These are phyloP conservation scores for Cisticola juncidis DNA, from an alignment of 2,113 vertebrate species.

Conservation along the genomic window DNA sequence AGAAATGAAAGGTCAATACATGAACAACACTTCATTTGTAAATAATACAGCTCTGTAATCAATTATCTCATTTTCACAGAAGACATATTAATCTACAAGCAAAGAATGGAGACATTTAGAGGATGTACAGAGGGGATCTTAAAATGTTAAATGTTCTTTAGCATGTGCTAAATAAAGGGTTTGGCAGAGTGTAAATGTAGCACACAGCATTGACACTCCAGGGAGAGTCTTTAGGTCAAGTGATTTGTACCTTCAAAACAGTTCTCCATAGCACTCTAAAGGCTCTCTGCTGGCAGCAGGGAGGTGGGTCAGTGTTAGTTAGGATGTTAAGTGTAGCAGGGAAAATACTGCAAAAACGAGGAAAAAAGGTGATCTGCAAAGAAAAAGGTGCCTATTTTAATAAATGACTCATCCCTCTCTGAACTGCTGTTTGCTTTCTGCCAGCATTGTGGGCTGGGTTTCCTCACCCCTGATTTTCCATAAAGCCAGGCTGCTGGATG, in stretches of 20 bases:
- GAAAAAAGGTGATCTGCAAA: not conserved
- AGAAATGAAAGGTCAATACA: slow-evolving; percentile 69
- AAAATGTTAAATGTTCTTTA: slow-evolving; percentile 69
- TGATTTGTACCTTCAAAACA: slow-evolving; percentile 50
- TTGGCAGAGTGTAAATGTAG: slow-evolving; percentile 40
- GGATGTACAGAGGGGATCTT: slow-evolving; percentile 60
- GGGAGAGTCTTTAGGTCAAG: slow-evolving; percentile 60
- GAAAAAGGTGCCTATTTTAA: not conserved
- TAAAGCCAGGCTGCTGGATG: not conserved
- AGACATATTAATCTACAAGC: slow-evolving; percentile 68
- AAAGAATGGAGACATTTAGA: slow-evolving; percentile 65
- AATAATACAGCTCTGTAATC: slow-evolving; percentile 71
- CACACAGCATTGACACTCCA: not conserved
- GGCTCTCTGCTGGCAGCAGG: not conserved
- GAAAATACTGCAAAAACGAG: not conserved
- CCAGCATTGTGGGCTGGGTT: not conserved
- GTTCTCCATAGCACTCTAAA: slow-evolving; percentile 41
- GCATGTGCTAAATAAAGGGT: slow-evolving; percentile 54
- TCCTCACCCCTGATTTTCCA: not conserved
- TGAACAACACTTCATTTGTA: slow-evolving; percentile 73
- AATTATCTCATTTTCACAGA: slow-evolving; percentile 75
- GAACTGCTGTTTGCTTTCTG: not conserved
- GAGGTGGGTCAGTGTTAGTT: not conserved
- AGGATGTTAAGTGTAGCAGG: not conserved
- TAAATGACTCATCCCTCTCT: not conserved